Evolutionary conservation across 2,888 invertebrate species (phyloP), one percentile per base, ranked within the genome.

Genomic region (Andrena chrysosceles): DNA sequence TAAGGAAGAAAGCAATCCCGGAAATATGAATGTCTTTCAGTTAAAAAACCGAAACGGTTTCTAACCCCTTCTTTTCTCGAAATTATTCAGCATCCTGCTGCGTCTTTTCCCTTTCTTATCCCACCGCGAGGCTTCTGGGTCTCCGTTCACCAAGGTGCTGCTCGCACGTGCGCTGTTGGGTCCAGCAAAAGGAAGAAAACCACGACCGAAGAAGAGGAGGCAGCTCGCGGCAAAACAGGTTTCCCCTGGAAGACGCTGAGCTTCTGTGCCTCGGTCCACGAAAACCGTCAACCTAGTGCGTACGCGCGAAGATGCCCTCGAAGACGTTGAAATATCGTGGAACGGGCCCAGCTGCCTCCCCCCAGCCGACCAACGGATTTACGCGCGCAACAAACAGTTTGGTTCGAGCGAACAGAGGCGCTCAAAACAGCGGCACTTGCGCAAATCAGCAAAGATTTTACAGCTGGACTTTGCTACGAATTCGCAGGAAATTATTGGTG

Each of bases 101-200:
- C 31, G 29, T 42, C 54, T 69, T 82, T 82, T 81, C 81, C 74
- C 54, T 66, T 70, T 71, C 66, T 56, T 48, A 56, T 73, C 70
- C 54, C 76, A 68, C 67, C 73, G 83, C 66, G 68, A 60, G 35
- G 82, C 80, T 71, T 84, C 75, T 75, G 66, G 62, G 31, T 62
- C 83, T 85, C 85, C 85, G 87, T 89, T 90, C 88, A 71, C 85
- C 81, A 83, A 91, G 90, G 90, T 91, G 92, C 84, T 88, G 85
- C 85, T 84, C 91, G 92, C 92, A 91, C 92, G 92, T 91, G 92
- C 92, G 92, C 88, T 73, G 64, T 77, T 84, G 75, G 56, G 72
- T 29, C 63, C 78, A 63, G 83, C 72, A 77, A 88, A 84, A 84
- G 63, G 63, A 81, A 74, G 72, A 73, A 73, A 68, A 56, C 48